A percentile compares a stretch with the other conserved stretches of the same genome.
These are phyloP conservation scores for Drosophila melanosoma DNA, from an alignment of 2,888 invertebrate genomes.

Conservation along the genomic window DNA sequence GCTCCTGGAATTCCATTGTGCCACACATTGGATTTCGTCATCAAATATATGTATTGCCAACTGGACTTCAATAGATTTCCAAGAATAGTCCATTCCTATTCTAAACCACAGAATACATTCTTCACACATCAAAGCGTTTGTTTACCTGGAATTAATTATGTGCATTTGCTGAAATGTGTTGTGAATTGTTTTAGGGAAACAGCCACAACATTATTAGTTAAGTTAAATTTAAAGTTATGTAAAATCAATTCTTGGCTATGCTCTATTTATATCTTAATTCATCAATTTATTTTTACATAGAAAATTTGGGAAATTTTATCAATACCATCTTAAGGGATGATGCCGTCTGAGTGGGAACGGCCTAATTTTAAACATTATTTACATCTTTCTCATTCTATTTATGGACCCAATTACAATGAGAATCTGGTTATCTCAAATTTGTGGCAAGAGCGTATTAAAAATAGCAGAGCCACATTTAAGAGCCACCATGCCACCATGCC, in stretches of 20 bases:
- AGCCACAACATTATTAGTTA: background rate
- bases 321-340: background rate
- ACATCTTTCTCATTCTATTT: background rate
- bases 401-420: background rate
- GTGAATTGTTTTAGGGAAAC: background rate
- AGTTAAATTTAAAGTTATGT: background rate
- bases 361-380: background rate
- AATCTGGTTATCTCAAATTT: background rate
- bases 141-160: background rate
- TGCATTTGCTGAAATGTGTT: background rate
- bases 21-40: background rate
- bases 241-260: background rate
- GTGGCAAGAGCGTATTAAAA: background rate
- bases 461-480: background rate
- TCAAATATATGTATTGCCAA: background rate
- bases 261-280: background rate
- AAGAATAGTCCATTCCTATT: background rate
- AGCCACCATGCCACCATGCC: background rate
- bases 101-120: background rate
- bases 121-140: background rate
- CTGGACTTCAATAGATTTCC: background rate
- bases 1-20: background rate
- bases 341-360: background rate
- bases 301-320: background rate
- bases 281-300: background rate